Conservation (phyloP, 2,113 vertebrate genomes). For the Boleophthalmus pectinirostris region DNA sequence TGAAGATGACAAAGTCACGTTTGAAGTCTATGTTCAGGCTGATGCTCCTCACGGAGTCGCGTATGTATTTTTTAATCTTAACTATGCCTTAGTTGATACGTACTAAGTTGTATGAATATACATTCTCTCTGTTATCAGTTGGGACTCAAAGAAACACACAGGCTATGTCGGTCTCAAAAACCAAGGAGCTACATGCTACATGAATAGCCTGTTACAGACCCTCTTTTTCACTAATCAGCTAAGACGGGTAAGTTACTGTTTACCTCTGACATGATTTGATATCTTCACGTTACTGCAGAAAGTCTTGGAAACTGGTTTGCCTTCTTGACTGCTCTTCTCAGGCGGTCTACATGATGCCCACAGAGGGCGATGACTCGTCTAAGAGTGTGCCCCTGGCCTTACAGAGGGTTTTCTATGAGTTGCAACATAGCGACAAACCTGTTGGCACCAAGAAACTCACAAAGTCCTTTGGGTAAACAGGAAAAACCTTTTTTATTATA, state of each 20-base stretch:
- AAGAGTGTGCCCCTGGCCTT: conserved; percentile 97
- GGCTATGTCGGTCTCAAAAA: conserved; percentile 98
- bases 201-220: conserved; percentile 98
- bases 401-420: conserved; percentile 97
- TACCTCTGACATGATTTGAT: background rate
- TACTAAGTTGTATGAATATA: conserved; percentile 1
- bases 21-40: conserved; percentile 97
- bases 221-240: conserved; percentile 99
- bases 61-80: conserved; percentile 78
- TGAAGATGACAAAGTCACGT: conserved; percentile 97
- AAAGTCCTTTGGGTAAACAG: conserved; percentile 92
- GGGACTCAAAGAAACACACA: conserved; percentile 99
- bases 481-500: background rate
- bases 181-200: conserved; percentile 99
- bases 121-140: conserved; percentile 63
- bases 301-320: background rate
- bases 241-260: conserved; percentile 82
- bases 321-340: conserved; percentile 61
- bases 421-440: conserved; percentile 98
- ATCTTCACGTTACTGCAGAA: background rate
- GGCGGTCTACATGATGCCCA: conserved; percentile 99
- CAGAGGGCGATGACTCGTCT: conserved; percentile 97
- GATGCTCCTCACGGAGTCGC: conserved; percentile 98
- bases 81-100: background rate
- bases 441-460: conserved; percentile 99